Evolutionary conservation across 2,113 vertebrate species (phyloP).

Genomic region (Gopherus flavomarginatus): DNA sequence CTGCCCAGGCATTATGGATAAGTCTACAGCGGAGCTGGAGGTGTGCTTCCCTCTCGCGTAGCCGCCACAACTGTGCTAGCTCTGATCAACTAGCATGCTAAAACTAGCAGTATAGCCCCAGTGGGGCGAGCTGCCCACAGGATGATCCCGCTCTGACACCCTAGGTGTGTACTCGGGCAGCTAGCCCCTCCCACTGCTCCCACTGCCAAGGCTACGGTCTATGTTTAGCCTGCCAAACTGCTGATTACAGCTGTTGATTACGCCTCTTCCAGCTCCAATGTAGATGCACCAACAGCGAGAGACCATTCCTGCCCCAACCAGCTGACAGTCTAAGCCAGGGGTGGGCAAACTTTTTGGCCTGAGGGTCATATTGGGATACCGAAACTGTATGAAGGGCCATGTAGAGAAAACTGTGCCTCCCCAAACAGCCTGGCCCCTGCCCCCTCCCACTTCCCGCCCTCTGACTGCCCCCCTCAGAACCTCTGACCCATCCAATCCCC

Average conservation of each 20-base stretch:
- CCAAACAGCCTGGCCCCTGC: too few species aligned
- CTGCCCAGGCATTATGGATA: background rate
- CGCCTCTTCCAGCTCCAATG: background rate
- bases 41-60: background rate
- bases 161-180: background rate
- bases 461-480: too few species aligned
- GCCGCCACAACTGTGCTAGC: background rate
- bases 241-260: background rate
- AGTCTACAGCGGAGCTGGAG: background rate
- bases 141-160: background rate
- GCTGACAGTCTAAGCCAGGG: rapidly evolving
- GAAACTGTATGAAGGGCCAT: too few species aligned
- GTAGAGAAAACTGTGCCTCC: too few species aligned
- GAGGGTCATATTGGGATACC: too few species aligned
- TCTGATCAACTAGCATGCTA: background rate
- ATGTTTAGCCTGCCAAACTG: background rate
- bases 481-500: too few species aligned
- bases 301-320: background rate
- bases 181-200: too few species aligned
- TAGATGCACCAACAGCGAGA: background rate
- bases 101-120: background rate
- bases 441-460: too few species aligned
- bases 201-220: background rate
- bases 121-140: background rate
- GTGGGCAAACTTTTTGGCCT: too few species aligned